phyloP scores from a whole-genome alignment of 2,797 vertebrate species.

The Galagoides demidoff region DNA sequence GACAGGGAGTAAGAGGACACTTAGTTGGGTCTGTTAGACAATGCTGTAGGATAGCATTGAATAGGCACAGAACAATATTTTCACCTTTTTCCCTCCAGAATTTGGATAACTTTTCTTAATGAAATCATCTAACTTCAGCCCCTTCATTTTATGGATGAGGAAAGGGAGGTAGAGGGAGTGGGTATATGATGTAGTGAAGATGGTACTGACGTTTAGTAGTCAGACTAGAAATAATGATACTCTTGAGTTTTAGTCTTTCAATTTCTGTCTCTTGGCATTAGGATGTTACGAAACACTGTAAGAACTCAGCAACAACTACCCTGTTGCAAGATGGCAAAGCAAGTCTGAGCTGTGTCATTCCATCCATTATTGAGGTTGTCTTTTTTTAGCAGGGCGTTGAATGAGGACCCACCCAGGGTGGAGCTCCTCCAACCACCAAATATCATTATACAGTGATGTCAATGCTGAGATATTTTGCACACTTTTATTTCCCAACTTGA shows the following conservation, averaged over 20 bases:
- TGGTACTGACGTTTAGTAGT: background rate
- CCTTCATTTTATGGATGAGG: background rate
- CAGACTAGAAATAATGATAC: background rate
- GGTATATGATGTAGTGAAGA: background rate
- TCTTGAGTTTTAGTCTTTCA: background rate
- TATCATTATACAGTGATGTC: background rate
- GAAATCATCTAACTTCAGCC: background rate
- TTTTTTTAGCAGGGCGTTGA: background rate
- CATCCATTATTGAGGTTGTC: background rate
- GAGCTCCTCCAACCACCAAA: background rate
- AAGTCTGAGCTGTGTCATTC: background rate
- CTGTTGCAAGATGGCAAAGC: background rate
- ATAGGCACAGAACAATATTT: background rate
- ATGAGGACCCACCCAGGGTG: background rate
- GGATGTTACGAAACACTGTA: background rate
- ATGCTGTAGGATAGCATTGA: background rate
- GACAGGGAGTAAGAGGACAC: background rate
- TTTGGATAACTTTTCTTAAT: background rate
- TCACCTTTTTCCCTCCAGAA: background rate
- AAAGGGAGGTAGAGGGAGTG: background rate
- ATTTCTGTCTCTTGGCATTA: background rate
- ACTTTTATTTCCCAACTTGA: constrained; percentile 16
- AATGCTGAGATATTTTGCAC: background rate
- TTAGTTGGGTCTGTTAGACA: background rate
- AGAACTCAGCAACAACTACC: background rate